These are phyloP conservation scores for Euproctis similis DNA, from an alignment of 2,888 invertebrate species.

Conservation along the genomic window DNA sequence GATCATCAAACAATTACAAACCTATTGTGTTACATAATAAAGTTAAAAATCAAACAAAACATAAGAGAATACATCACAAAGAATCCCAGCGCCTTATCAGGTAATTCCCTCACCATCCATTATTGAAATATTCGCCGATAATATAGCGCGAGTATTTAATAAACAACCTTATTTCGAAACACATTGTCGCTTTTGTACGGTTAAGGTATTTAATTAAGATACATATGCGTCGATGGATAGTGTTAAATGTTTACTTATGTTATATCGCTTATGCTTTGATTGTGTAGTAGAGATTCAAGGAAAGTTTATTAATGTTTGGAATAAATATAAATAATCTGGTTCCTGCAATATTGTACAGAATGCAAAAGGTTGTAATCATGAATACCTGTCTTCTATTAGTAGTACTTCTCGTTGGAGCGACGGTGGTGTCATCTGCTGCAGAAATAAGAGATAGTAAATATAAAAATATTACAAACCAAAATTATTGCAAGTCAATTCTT, in stretches of 20 bases:
- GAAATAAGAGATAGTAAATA: too few species aligned
- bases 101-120: background rate
- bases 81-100: too few species aligned
- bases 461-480: too few species aligned
- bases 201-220: slow-evolving; percentile 1
- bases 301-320: slow-evolving; percentile 20
- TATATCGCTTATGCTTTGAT: slow-evolving; percentile 9
- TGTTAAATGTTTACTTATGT: slow-evolving; percentile 11
- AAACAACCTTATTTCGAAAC: too few species aligned
- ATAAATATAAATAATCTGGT: slow-evolving; percentile 39
- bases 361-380: slow-evolving; percentile 33
- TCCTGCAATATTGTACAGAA: slow-evolving; percentile 25
- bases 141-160: too few species aligned
- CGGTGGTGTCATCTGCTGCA: slow-evolving; percentile 13
- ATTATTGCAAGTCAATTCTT: too few species aligned
- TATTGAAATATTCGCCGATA: too few species aligned
- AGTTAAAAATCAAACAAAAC: too few species aligned
- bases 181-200: too few species aligned
- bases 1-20: too few species aligned
- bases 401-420: slow-evolving; percentile 25
- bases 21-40: too few species aligned
- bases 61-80: too few species aligned
- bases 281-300: slow-evolving; percentile 14
- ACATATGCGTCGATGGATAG: slow-evolving; percentile 25
- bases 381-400: slow-evolving; percentile 32